A percentile compares a stretch with the other conserved stretches of the same genome.
Evolutionary conservation across 2,888 invertebrate genomes (phyloP).

Genomic region (Cyaniris semiargus): DNA sequence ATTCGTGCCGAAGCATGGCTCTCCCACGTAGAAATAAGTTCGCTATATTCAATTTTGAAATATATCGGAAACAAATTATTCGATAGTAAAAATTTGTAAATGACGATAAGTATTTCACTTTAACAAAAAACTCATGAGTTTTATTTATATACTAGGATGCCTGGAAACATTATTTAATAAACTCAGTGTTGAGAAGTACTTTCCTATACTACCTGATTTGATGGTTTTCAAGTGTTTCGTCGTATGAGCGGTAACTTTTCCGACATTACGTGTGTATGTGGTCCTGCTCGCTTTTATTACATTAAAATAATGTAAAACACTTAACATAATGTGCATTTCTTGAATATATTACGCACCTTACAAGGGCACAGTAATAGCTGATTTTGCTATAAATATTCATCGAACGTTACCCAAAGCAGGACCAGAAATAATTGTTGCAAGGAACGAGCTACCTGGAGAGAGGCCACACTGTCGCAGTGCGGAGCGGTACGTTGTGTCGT

Average conservation of each 20-base stretch:
- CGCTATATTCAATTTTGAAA: neutral
- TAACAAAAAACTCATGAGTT: no score
- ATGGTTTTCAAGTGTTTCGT: no score
- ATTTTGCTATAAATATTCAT: constrained; percentile 46
- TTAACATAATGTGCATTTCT: constrained; percentile 16
- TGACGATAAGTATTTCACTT: no score
- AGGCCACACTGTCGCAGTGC: neutral
- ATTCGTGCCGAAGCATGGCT: no score
- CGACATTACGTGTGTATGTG: neutral
- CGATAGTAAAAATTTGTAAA: no score
- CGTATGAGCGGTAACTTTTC: neutral
- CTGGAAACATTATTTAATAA: no score
- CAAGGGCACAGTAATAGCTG: constrained; percentile 40
- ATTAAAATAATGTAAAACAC: neutral
- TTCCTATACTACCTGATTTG: no score
- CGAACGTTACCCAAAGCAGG: constrained; percentile 51
- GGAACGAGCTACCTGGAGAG: constrained; percentile 54
- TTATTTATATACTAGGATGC: no score
- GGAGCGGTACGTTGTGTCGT: neutral
- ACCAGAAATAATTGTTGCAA: constrained; percentile 62
- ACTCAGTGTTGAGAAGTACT: no score
- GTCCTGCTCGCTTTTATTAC: neutral
- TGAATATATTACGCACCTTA: constrained; percentile 36
- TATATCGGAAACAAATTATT: no score
- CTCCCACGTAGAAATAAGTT: neutral